phyloP scores from a whole-genome alignment of 2,888 invertebrate genomes.

The Thalpophila matura region DNA sequence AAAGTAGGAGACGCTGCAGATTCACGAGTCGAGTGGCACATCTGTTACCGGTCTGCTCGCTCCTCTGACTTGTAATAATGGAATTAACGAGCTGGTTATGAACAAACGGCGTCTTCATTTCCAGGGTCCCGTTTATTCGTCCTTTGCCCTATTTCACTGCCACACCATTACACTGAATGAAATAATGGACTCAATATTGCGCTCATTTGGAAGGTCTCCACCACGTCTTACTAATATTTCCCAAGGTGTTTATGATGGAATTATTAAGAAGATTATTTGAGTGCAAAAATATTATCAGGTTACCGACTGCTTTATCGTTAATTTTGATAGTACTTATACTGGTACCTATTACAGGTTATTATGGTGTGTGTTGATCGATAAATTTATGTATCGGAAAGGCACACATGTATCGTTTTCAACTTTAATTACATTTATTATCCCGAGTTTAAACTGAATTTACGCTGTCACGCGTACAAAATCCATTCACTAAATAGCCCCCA shows the following conservation, averaged over 20 bases:
- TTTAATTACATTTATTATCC: slow-evolving; percentile 78
- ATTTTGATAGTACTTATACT: slow-evolving; percentile 7
- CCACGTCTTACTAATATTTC: slow-evolving; percentile 79
- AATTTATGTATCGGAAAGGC: slow-evolving; percentile 34
- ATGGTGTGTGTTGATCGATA: slow-evolving; percentile 20
- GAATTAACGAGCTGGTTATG: slow-evolving; percentile 90
- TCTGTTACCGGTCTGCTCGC: slow-evolving; percentile 87
- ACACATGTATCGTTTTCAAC: slow-evolving; percentile 59
- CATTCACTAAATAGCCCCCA: slow-evolving; percentile 83
- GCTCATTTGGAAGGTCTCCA: slow-evolving; percentile 79
- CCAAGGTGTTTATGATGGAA: slow-evolving; percentile 78
- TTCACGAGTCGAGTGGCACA: slow-evolving; percentile 84
- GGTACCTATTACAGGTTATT: slow-evolving; percentile 17
- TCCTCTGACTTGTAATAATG: slow-evolving; percentile 89
- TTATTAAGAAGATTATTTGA: slow-evolving; percentile 67
- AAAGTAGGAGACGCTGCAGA: slow-evolving; percentile 71
- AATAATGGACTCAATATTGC: slow-evolving; percentile 86
- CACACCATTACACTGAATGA: slow-evolving; percentile 87
- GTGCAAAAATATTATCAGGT: slow-evolving; percentile 29
- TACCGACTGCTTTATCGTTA: neutral
- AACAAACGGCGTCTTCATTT: slow-evolving; percentile 90
- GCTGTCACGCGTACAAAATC: slow-evolving; percentile 81
- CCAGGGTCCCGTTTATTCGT: slow-evolving; percentile 85
- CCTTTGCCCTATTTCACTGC: slow-evolving; percentile 88
- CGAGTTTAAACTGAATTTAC: slow-evolving; percentile 78